Conservation (phyloP, 1,140 invertebrate genomes). For the Sitophilus oryzae region DNA sequence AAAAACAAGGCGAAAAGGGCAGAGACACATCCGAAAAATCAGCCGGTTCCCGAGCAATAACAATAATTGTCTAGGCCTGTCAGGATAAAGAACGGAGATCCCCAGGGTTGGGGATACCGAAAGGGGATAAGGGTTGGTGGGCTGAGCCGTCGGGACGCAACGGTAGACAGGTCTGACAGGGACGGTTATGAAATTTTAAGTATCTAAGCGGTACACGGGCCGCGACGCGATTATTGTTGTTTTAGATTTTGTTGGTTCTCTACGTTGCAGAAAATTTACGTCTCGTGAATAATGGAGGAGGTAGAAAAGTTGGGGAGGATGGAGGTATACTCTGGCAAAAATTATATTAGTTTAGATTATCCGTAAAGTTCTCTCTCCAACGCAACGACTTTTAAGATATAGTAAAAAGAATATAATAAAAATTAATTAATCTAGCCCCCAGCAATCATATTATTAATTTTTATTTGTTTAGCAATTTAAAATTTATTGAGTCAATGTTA, state of each 20-base stretch:
- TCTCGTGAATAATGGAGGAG: neutral
- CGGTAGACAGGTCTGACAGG: neutral
- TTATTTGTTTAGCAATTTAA: too few species aligned
- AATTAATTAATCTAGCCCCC: too few species aligned
- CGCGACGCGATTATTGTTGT: neutral
- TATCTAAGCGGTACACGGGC: neutral
- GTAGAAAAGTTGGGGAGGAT: neutral
- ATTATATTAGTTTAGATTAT: too few species aligned
- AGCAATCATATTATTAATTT: too few species aligned
- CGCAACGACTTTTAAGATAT: too few species aligned
- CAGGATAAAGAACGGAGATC: neutral
- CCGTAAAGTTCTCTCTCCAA: too few species aligned
- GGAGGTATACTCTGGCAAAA: neutral
- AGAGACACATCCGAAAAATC: too few species aligned
- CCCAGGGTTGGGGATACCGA: neutral
- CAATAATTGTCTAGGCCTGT: neutral
- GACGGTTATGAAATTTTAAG: neutral
- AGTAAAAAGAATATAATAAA: too few species aligned
- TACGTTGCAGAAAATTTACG: neutral
- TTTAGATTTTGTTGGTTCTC: neutral
- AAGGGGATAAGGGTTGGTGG: too few species aligned
- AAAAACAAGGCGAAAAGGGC: too few species aligned
- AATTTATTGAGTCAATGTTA: too few species aligned
- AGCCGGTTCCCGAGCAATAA: neutral
- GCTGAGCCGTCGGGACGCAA: neutral